Conservation (phyloP, 2,113 vertebrate genomes). For the Pungitius pungitius region DNA sequence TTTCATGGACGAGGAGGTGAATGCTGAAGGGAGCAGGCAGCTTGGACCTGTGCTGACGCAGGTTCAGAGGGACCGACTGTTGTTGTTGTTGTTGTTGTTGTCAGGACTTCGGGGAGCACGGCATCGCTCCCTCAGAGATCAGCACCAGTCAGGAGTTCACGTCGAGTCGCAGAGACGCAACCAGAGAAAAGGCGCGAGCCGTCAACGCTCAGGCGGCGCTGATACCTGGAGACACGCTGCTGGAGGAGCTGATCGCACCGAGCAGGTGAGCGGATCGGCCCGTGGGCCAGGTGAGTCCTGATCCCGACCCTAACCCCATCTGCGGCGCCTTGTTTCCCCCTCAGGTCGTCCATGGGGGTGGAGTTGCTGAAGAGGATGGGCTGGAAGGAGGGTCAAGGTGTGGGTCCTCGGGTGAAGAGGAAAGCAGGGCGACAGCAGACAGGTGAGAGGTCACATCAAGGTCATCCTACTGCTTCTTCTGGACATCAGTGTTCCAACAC, state of each 20-base stretch:
- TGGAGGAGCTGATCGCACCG: slow-evolving; percentile 90
- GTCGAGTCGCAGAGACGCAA: slow-evolving; percentile 84
- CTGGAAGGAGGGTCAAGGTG: slow-evolving; percentile 95
- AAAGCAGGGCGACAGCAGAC: slow-evolving; percentile 81
- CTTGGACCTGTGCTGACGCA: too few relatives aligned
- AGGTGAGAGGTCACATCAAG: slow-evolving; percentile 68
- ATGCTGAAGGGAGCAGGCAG: too few relatives aligned
- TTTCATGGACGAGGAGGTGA: slow-evolving; percentile 98
- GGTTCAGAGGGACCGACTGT: neutral
- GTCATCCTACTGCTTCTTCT: too few relatives aligned
- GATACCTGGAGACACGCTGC: slow-evolving; percentile 89
- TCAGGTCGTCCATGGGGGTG: slow-evolving; percentile 89
- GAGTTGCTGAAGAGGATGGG: slow-evolving; percentile 93
- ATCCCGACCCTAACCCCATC: too few relatives aligned
- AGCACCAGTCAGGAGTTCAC: slow-evolving; percentile 90
- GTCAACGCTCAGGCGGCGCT: slow-evolving; percentile 82
- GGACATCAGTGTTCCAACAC: too few relatives aligned
- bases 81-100: neutral
- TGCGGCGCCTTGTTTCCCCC: neutral
- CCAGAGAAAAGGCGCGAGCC: slow-evolving; percentile 86
- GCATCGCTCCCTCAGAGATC: slow-evolving; percentile 92
- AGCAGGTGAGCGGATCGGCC: slow-evolving; percentile 64
- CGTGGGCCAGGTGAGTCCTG: too few relatives aligned
- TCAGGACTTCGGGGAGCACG: slow-evolving; percentile 94
- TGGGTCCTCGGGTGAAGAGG: slow-evolving; percentile 93